phyloP scores from a whole-genome alignment of 2,113 vertebrate genomes.

The human region GRCh38 chr1:98406001-98406500 shows the following conservation, averaged over 20 bases:
- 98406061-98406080: conserved; percentile 61
- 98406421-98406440: conserved; percentile 87
- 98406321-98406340: conserved; percentile 85
- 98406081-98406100: conserved; percentile 45
- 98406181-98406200: conserved; percentile 68
- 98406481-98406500: conserved; percentile 90
- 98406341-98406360: conserved; percentile 79
- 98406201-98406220: conserved; percentile 79
- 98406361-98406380: conserved; percentile 85
- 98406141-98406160: conserved; percentile 30
- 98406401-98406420: conserved; percentile 87
- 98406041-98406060: conserved; percentile 50
- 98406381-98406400: conserved; percentile 88
- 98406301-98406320: conserved; percentile 79
- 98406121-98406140: conserved; percentile 26
- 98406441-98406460: conserved; percentile 87
- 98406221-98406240: conserved; percentile 73
- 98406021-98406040: conserved; percentile 65
- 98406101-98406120: conserved; percentile 39
- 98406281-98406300: conserved; percentile 76
- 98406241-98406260: conserved; percentile 77
- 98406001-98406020: conserved; percentile 57
- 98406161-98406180: conserved; percentile 47
- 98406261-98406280: conserved; percentile 71
- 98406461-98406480: conserved; percentile 89